phyloP scores from a whole-genome alignment of 53 echinoderm and acorn worm species.

The Arbacia lixula region DNA sequence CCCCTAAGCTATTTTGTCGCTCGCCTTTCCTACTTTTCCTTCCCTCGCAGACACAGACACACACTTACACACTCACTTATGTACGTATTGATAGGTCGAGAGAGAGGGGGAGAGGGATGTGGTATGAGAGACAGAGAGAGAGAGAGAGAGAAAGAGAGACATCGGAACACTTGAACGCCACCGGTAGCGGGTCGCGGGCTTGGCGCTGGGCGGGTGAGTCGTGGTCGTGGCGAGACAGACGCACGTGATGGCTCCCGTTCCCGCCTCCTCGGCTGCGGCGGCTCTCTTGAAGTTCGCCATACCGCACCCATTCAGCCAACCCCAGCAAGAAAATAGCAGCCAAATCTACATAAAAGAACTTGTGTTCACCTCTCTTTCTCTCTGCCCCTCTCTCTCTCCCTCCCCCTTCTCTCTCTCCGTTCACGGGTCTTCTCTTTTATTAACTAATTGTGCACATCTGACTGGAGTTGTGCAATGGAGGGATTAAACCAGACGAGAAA shows the following conservation, averaged over 20 bases:
- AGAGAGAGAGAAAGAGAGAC: constrained; percentile 12
- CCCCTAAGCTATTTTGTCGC: constrained; percentile 56
- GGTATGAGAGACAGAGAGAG: constrained; percentile 12
- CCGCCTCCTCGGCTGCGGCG: constrained; percentile 26
- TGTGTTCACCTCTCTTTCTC: constrained; percentile 41
- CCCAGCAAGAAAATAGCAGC: constrained; percentile 6
- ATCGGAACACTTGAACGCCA: background rate
- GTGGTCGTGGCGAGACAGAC: too few species aligned
- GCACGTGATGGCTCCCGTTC: constrained; percentile 44
- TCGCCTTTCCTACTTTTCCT: too few species aligned
- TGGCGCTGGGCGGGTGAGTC: too few species aligned
- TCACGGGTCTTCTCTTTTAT: constrained; percentile 37
- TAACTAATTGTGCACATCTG: constrained; percentile 50
- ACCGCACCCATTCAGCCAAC: constrained; percentile 9
- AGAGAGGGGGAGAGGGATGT: too few species aligned
- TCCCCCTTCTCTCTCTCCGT: background rate
- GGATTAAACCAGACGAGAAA: constrained; percentile 14
- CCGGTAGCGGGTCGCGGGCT: constrained; percentile 7
- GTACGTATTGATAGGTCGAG: background rate
- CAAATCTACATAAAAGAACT: constrained; percentile 26
- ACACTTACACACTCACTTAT: background rate
- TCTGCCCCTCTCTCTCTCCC: too few species aligned
- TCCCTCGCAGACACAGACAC: too few species aligned
- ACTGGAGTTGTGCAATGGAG: constrained; percentile 22
- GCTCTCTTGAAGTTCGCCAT: constrained; percentile 27